Percentiles rank a stretch among this genome's conserved stretches.
Evolutionary conservation across 2,888 invertebrate species (phyloP).

Genomic region (Spicauda simplicius): DNA sequence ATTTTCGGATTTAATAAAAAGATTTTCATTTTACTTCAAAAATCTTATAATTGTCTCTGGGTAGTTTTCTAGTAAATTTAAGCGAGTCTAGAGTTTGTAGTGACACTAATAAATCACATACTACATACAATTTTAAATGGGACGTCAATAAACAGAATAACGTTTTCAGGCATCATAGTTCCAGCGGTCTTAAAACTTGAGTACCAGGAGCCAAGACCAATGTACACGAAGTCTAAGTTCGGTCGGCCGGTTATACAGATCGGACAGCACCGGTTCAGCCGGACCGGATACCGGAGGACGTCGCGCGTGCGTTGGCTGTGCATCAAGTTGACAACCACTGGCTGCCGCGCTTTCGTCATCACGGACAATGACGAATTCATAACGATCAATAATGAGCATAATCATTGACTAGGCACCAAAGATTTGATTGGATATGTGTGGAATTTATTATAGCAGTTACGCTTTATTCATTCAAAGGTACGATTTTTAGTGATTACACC

Average conservation of each 20-base stretch:
- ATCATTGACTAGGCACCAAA: constrained; percentile 24
- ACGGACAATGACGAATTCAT: constrained; percentile 29
- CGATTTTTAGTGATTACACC: no score
- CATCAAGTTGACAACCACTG: constrained; percentile 41
- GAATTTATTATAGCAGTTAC: no score
- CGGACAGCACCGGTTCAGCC: constrained; percentile 48
- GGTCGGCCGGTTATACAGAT: constrained; percentile 50
- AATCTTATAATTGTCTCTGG: no score
- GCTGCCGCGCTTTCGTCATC: constrained; percentile 43
- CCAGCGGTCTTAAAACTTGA: constrained; percentile 22
- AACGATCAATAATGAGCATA: constrained; percentile 19
- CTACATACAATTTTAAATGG: neutral
- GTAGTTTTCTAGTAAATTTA: no score
- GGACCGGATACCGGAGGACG: constrained; percentile 39
- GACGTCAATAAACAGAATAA: neutral
- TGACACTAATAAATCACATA: no score
- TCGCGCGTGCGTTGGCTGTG: constrained; percentile 45
- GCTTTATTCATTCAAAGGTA: no score
- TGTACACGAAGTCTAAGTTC: constrained; percentile 38
- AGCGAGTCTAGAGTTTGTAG: no score
- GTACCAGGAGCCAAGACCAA: constrained; percentile 36
- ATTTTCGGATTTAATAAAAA: no score
- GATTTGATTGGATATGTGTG: no score
- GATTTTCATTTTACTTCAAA: no score
- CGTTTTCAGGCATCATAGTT: neutral